phyloP scores from a whole-genome alignment of 2,888 invertebrate genomes.

The Thumatha senex region DNA sequence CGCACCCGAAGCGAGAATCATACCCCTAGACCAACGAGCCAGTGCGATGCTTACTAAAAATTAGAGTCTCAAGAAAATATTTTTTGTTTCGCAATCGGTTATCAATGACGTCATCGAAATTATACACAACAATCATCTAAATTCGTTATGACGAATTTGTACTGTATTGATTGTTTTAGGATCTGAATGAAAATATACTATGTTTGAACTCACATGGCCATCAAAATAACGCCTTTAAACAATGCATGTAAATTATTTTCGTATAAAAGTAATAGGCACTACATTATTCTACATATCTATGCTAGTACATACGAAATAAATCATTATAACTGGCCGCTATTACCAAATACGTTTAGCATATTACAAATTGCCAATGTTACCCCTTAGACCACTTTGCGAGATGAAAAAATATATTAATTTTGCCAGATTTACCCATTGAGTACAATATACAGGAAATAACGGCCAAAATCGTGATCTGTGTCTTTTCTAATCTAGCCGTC shows the following conservation, averaged over 20 bases:
- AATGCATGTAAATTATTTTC: no score
- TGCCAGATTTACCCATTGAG: slow-evolving; percentile 77
- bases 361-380: slow-evolving; percentile 59
- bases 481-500: slow-evolving; percentile 72
- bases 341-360: slow-evolving; percentile 55
- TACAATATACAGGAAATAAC: slow-evolving; percentile 71
- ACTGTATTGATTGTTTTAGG: not conserved
- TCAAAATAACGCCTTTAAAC: no score
- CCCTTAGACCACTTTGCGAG: slow-evolving; percentile 50
- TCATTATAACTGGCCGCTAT: slow-evolving; percentile 71
- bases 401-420: slow-evolving; percentile 61
- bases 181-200: not conserved
- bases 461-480: slow-evolving; percentile 66
- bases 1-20: slow-evolving; percentile 85
- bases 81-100: slow-evolving; percentile 5
- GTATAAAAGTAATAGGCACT: slow-evolving; percentile 26
- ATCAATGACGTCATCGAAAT: slow-evolving; percentile 34
- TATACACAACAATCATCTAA: slow-evolving; percentile 11
- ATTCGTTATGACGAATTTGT: slow-evolving; percentile 12
- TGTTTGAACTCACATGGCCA: no score
- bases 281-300: slow-evolving; percentile 41
- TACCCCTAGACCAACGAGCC: slow-evolving; percentile 85
- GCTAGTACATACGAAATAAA: slow-evolving; percentile 55
- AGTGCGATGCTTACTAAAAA: slow-evolving; percentile 22
- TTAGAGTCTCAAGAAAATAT: slow-evolving; percentile 30